Evolutionary conservation across 2,797 vertebrate genomes (phyloP).

Genomic region (Buceros bicornis): DNA sequence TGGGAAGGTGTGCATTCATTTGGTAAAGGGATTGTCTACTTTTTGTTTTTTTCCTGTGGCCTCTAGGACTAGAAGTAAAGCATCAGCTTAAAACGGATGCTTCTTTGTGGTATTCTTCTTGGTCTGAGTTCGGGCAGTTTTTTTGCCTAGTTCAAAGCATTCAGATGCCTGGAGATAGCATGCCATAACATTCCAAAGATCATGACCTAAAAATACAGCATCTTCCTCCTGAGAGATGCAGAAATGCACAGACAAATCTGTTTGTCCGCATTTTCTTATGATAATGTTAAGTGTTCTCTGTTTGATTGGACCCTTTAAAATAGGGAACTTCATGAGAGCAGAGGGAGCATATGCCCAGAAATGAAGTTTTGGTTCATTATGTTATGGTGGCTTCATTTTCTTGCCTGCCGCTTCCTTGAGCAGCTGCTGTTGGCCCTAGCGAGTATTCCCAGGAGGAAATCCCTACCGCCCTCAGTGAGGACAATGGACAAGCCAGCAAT

Average conservation of each 20-base stretch:
- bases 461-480: neutral
- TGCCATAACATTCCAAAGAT: neutral
- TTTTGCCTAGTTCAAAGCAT: neutral
- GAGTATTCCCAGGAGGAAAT: neutral
- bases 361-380: neutral
- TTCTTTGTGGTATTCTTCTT: constrained; percentile 31
- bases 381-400: neutral
- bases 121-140: neutral
- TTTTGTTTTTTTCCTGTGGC: neutral
- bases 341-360: neutral
- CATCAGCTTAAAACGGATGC: neutral
- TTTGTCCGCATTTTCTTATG: neutral
- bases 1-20: neutral
- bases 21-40: neutral
- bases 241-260: neutral
- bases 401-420: neutral
- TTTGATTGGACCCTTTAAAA: neutral
- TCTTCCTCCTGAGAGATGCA: neutral
- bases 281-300: accelerated
- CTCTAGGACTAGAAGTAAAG: neutral
- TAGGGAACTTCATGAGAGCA: neutral
- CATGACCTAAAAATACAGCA: neutral
- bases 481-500: neutral
- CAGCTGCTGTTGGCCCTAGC: neutral
- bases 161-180: neutral